Evolutionary conservation across 2,113 vertebrate species (phyloP).

Genomic region (Cyprinodon tularosa): DNA sequence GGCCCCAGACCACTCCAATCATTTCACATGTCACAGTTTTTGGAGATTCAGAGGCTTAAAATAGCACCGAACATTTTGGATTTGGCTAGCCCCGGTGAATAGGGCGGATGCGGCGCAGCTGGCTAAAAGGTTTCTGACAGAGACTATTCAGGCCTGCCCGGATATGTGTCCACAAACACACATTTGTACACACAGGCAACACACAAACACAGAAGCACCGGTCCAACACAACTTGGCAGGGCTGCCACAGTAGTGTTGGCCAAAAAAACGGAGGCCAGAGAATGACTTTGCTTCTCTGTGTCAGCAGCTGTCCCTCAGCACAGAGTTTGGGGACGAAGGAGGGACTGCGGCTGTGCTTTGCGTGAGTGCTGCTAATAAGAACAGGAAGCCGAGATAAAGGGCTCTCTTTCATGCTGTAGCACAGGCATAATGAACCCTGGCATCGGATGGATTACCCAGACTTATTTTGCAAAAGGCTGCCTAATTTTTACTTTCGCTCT

Average conservation of each 20-base stretch:
- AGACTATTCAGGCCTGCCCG: constrained; percentile 31
- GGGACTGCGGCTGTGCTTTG: constrained; percentile 38
- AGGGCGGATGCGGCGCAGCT: constrained; percentile 58
- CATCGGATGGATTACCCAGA: constrained; percentile 75
- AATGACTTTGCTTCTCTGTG: constrained; percentile 58
- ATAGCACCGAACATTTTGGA: constrained; percentile 48
- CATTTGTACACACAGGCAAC: constrained; percentile 7
- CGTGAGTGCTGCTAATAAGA: constrained; percentile 67
- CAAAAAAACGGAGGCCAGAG: constrained; percentile 42
- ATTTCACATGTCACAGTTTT: constrained; percentile 35
- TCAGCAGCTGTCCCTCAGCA: constrained; percentile 41
- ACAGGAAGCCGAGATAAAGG: constrained; percentile 70
- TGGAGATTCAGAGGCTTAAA: constrained; percentile 36
- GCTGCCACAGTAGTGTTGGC: constrained; percentile 21
- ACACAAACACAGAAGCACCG: constrained; percentile 28
- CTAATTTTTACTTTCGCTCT: constrained; percentile 61
- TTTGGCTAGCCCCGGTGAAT: constrained; percentile 36
- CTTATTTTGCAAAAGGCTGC: constrained; percentile 64
- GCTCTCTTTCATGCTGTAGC: constrained; percentile 59
- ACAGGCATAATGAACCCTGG: constrained; percentile 69
- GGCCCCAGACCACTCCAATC: not conserved
- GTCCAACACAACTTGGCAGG: constrained; percentile 56
- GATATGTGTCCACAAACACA: constrained; percentile 32
- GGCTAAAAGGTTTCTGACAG: constrained; percentile 59
- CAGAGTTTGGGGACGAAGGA: constrained; percentile 31